Evolutionary conservation across 2,888 invertebrate species (phyloP).

Genomic region (Endomychus coccineus): DNA sequence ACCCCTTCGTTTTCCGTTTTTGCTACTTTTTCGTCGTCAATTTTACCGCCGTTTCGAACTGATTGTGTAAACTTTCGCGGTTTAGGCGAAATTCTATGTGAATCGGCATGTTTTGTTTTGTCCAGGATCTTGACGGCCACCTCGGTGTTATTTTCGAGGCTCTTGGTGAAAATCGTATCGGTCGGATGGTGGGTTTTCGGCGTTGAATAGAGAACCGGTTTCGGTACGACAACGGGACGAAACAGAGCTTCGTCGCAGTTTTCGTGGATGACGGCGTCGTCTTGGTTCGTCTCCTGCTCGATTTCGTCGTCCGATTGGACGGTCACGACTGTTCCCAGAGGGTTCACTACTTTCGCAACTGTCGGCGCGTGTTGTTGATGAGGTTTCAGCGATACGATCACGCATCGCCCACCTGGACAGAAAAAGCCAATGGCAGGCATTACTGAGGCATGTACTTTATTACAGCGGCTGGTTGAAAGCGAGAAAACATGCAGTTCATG

Average conservation of each 20-base stretch:
- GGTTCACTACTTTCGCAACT: slow-evolving; percentile 68
- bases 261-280: slow-evolving; percentile 45
- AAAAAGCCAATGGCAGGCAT: slow-evolving; percentile 79
- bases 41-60: slow-evolving; percentile 1
- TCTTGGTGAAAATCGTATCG: slow-evolving; percentile 9
- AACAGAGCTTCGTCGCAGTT: slow-evolving; percentile 63
- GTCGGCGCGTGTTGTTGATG: slow-evolving; percentile 41
- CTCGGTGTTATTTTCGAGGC: slow-evolving; percentile 17
- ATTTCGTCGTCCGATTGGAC: slow-evolving; percentile 42
- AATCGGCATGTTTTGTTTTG: slow-evolving; percentile 4
- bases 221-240: slow-evolving; percentile 56
- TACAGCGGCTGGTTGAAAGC: slow-evolving; percentile 6
- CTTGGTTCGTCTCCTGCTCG: slow-evolving; percentile 35
- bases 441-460: slow-evolving; percentile 34
- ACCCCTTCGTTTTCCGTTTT: neutral
- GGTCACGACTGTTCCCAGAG: slow-evolving; percentile 63
- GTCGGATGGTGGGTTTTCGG: slow-evolving; percentile 8
- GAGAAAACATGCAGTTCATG: slow-evolving; percentile 15
- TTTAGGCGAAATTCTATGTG: slow-evolving; percentile 1
- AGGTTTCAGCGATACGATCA: slow-evolving; percentile 42
- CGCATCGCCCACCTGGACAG: slow-evolving; percentile 59
- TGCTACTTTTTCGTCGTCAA: slow-evolving; percentile 2
- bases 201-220: slow-evolving; percentile 28
- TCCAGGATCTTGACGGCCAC: slow-evolving; percentile 24
- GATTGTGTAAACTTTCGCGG: no score